Evolutionary conservation across 2,113 vertebrate species (phyloP).

Genomic region (Microtus oregoni): DNA sequence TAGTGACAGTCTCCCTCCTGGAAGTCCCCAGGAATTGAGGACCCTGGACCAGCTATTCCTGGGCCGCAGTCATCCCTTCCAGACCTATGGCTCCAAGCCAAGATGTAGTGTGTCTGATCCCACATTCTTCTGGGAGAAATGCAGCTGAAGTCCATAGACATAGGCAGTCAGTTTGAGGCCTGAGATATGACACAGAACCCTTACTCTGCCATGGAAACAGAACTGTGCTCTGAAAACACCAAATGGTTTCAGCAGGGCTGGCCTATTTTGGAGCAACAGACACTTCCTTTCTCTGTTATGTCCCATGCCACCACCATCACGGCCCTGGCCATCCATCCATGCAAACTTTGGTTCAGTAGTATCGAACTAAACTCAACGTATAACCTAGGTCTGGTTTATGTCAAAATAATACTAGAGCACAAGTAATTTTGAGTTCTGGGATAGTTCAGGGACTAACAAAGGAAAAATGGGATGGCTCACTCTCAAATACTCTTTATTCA

Average conservation of each 20-base stretch:
- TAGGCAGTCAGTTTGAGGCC: not conserved
- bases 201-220: not conserved
- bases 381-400: not conserved
- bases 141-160: not conserved
- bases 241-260: not conserved
- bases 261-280: not conserved
- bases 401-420: accelerated
- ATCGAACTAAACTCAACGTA: not conserved
- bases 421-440: not conserved
- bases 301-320: not conserved
- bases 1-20: not conserved
- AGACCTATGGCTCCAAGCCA: not conserved
- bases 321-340: not conserved
- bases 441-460: not conserved
- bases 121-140: not conserved
- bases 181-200: not conserved
- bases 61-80: not conserved
- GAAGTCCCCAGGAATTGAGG: not conserved
- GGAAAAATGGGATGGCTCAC: not conserved
- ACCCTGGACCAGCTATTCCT: not conserved
- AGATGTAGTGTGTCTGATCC: not conserved
- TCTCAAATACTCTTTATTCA: not conserved
- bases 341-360: not conserved
- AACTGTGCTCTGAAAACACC: not conserved
- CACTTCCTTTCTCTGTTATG: not conserved